phyloP scores from a whole-genome alignment of 1,140 invertebrate species.

The Drosophila nebulosa region DNA sequence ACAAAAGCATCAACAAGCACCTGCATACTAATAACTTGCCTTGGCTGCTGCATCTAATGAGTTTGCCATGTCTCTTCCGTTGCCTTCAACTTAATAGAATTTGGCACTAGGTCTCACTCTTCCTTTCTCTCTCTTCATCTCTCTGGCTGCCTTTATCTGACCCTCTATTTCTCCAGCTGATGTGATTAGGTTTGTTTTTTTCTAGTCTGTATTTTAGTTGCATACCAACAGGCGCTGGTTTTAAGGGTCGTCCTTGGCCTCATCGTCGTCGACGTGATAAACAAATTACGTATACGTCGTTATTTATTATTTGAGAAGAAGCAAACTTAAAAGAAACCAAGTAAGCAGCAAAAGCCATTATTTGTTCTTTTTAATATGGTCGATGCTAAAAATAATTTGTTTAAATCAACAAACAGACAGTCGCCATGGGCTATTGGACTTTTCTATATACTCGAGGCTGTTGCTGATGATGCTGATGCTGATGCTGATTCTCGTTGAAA shows the following conservation, averaged over 20 bases:
- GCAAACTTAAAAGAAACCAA: conserved; percentile 45
- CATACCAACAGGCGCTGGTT: conserved; percentile 48
- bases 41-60: conserved; percentile 49
- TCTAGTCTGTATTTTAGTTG: conserved; percentile 35
- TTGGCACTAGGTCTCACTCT: conserved; percentile 21
- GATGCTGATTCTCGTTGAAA: conserved; percentile 19
- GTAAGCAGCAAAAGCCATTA: conserved; percentile 63
- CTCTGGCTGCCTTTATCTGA: too few species aligned
- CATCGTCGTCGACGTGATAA: conserved; percentile 20
- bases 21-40: conserved; percentile 66
- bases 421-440: conserved; percentile 7
- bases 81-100: conserved; percentile 39
- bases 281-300: conserved; percentile 53
- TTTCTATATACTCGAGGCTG: conserved; percentile 22
- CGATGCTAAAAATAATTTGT: conserved; percentile 66
- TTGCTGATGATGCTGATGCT: conserved; percentile 1
- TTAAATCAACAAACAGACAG: conserved; percentile 61
- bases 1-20: conserved; percentile 59
- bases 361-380: conserved; percentile 70
- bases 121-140: background rate
- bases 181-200: conserved; percentile 29
- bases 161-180: conserved; percentile 27
- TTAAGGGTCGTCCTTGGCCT: conserved; percentile 1
- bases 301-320: conserved; percentile 47
- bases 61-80: conserved; percentile 36